These are phyloP conservation scores for Anagrus nilaparvatae DNA, from an alignment of 1,140 invertebrate species.

Conservation along the genomic window DNA sequence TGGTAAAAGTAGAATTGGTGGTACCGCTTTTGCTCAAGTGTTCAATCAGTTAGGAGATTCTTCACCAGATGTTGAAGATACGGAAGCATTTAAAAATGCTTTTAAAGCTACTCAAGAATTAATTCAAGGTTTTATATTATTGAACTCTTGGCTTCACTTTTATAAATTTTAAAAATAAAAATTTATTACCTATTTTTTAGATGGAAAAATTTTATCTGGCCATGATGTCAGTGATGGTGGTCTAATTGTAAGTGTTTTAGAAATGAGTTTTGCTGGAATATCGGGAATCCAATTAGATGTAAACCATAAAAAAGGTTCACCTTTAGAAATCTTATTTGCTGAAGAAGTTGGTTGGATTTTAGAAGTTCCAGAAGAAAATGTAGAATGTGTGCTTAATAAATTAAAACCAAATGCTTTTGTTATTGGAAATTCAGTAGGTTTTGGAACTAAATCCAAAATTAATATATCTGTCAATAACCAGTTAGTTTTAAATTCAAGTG, in stretches of 20 bases:
- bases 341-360: slow-evolving; percentile 92
- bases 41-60: slow-evolving; percentile 75
- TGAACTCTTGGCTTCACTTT: not conserved
- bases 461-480: slow-evolving; percentile 50
- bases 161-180: not conserved
- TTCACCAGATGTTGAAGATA: slow-evolving; percentile 69
- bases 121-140: slow-evolving; percentile 49
- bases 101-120: slow-evolving; percentile 79
- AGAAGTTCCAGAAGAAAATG: slow-evolving; percentile 55
- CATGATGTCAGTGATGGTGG: slow-evolving; percentile 97
- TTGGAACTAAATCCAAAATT: slow-evolving; percentile 57
- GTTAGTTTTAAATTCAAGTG: slow-evolving; percentile 50
- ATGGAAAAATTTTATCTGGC: slow-evolving; percentile 67
- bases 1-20: slow-evolving; percentile 66
- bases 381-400: slow-evolving; percentile 48
- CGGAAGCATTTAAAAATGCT: slow-evolving; percentile 54
- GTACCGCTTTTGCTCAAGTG: slow-evolving; percentile 85
- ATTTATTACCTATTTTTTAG: slow-evolving; percentile 31
- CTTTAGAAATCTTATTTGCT: slow-evolving; percentile 67
- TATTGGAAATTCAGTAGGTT: slow-evolving; percentile 60
- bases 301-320: slow-evolving; percentile 42
- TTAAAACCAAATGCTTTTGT: slow-evolving; percentile 59
- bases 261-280: slow-evolving; percentile 92
- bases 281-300: slow-evolving; percentile 66
- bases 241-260: slow-evolving; percentile 76